Percentiles rank a stretch among this genome's conserved stretches.
phyloP scores from a whole-genome alignment of 2,113 vertebrate species.

The Esox niger region DNA sequence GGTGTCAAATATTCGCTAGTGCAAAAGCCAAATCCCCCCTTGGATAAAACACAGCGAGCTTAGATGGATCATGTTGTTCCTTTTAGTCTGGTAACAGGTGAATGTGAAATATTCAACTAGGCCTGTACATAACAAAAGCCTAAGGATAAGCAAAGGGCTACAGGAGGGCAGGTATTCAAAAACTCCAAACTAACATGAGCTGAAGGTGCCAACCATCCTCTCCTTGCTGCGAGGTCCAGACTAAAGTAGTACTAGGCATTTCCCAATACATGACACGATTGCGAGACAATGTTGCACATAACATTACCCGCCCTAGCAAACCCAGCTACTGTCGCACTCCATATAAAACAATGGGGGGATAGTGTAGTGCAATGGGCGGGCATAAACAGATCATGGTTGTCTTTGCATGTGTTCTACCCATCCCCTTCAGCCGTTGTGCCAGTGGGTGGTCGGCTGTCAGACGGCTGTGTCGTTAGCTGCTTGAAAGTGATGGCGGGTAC shows the following conservation, averaged over 20 bases:
- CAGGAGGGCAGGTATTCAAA: conserved; percentile 45
- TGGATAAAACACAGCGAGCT: neutral
- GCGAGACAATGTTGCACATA: neutral
- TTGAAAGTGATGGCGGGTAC: neutral
- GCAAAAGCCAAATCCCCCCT: too few species aligned
- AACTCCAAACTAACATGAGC: conserved; percentile 13
- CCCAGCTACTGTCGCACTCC: too few species aligned
- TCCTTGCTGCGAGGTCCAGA: conserved; percentile 23
- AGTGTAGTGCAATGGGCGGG: too few species aligned
- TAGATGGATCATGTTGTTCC: neutral
- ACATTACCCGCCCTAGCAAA: neutral
- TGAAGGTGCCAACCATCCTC: conserved; percentile 24
- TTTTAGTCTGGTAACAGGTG: neutral
- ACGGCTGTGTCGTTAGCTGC: conserved; percentile 9
- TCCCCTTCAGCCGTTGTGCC: neutral
- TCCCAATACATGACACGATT: neutral
- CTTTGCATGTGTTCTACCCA: conserved; percentile 5
- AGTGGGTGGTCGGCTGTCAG: conserved; percentile 6
- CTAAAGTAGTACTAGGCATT: conserved; percentile 30
- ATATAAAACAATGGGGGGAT: conserved; percentile 13
- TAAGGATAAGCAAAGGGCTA: conserved; percentile 47
- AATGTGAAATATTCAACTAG: conserved; percentile 37
- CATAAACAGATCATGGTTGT: neutral
- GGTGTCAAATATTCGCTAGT: too few species aligned
- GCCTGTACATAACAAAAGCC: conserved; percentile 41